Base-by-base conservation (phyloP, 2,888 invertebrate genomes). In the Agonopterix alstromeriana region DNA sequence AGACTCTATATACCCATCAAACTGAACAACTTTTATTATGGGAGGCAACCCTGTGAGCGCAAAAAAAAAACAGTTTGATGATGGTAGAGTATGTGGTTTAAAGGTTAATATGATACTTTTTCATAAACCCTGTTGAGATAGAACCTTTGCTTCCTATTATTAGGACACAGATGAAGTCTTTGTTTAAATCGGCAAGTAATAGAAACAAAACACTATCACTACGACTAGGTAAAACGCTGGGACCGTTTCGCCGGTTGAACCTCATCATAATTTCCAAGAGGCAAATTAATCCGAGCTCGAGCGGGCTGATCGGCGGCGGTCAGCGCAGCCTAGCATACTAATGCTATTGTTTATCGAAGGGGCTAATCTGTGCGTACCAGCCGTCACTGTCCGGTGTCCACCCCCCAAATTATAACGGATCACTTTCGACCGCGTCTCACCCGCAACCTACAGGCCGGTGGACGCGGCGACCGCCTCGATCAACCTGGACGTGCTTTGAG, bases 261-360 rank as follows among this genome's bases (percentile, higher is more conserved):
- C 27, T 9, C 38, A n/a, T n/a, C 38, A 80, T 84, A 86, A 85
- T 86, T 82, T 86, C 73, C 80, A 79, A 80, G 70, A 83, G 81
- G 83, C 83, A 86, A 85, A 88, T 88, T 88, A 87, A 88, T 88
- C 87, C 85, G 82, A 71, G 79, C 82, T 82, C 80, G 81, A 82
- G 66, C 71, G 80, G 76, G 63, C 71, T 77, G 85, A 85, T 86
- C 86, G 86, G 77, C 82, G 77, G 66, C 79, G 85, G 84, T 79
- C 86, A 82, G 79, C 77, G 84, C 83, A 80, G 80, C 77, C 85
- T 82, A 83, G 87, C 86, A 87, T 87, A 88, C 87, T 86, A 88
- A 88, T 88, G 83, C 85, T 82, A 84, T 87, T 88, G 87, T 88
- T 88, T 88, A 88, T 88, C 87, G 86, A 84, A 84, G 82, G 82